phyloP scores from a whole-genome alignment of 35 echinoderm and acorn worm genomes.

The Stichopus chloronotus region DNA sequence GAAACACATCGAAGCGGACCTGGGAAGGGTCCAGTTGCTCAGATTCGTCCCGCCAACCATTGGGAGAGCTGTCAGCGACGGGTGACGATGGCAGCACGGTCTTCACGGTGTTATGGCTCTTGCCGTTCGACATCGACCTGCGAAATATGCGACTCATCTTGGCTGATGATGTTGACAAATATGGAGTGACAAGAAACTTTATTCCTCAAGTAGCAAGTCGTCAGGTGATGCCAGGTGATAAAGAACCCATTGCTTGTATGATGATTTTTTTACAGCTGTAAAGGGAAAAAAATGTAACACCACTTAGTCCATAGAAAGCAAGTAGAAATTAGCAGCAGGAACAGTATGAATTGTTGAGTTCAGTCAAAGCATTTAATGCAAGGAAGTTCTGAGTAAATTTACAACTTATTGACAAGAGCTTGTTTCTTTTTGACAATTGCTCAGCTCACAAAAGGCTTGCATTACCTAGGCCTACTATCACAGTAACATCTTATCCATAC shows the following conservation, averaged over 20 bases:
- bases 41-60: conserved; percentile 44
- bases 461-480: no score
- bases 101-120: conserved; percentile 29
- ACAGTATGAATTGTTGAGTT: no score
- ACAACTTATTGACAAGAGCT: no score
- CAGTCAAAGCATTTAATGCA: no score
- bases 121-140: conserved; percentile 26
- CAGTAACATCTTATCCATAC: no score
- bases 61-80: background rate
- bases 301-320: no score
- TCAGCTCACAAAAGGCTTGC: no score
- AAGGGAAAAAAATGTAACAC: no score
- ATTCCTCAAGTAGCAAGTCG: background rate
- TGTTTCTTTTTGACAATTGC: no score
- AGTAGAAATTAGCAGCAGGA: no score
- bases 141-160: conserved; percentile 50
- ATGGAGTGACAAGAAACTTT: background rate
- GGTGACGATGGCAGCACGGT: background rate
- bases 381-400: no score
- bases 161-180: background rate
- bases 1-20: conserved; percentile 76
- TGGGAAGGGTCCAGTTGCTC: conserved; percentile 5
- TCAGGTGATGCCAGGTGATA: conserved; percentile 39
- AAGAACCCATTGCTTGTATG: conserved; percentile 12
- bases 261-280: no score